These are phyloP conservation scores for Thomomys bottae DNA, from an alignment of 2,113 vertebrate genomes.

Conservation along the genomic window DNA sequence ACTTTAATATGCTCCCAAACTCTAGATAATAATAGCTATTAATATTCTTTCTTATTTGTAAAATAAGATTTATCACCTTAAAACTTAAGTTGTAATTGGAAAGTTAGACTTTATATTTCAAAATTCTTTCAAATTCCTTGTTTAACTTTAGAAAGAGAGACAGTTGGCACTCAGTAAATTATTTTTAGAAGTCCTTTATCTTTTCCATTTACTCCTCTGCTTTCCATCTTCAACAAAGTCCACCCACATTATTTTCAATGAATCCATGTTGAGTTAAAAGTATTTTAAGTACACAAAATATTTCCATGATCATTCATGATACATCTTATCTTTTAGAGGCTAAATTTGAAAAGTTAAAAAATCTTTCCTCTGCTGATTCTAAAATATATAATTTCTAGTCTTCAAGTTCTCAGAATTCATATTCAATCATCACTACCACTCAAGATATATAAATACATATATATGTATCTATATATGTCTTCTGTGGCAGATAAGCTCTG, in stretches of 20 bases:
- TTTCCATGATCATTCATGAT: constrained; percentile 11
- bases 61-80: constrained; percentile 8
- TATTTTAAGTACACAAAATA: constrained; percentile 56
- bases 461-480: neutral
- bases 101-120: constrained; percentile 17
- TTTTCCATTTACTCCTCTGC: constrained; percentile 5
- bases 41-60: constrained; percentile 22
- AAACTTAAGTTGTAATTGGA: constrained; percentile 24
- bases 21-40: constrained; percentile 30
- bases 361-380: constrained; percentile 35
- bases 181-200: constrained; percentile 42
- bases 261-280: constrained; percentile 27
- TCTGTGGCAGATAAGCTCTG: neutral
- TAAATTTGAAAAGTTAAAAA: constrained; percentile 60
- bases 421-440: neutral
- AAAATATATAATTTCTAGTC: constrained; percentile 4
- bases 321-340: constrained; percentile 55
- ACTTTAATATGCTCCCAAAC: constrained; percentile 18
- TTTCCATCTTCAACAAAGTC: constrained; percentile 45
- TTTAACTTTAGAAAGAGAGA: constrained; percentile 30
- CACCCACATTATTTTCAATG: constrained; percentile 30
- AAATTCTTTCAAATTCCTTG: constrained; percentile 27
- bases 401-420: constrained; percentile 62
- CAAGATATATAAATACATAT: too few relatives aligned
- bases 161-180: neutral